Evolutionary conservation across 2,797 vertebrate genomes (phyloP).

Genomic region (Microctenopoma stevenorrisi): DNA sequence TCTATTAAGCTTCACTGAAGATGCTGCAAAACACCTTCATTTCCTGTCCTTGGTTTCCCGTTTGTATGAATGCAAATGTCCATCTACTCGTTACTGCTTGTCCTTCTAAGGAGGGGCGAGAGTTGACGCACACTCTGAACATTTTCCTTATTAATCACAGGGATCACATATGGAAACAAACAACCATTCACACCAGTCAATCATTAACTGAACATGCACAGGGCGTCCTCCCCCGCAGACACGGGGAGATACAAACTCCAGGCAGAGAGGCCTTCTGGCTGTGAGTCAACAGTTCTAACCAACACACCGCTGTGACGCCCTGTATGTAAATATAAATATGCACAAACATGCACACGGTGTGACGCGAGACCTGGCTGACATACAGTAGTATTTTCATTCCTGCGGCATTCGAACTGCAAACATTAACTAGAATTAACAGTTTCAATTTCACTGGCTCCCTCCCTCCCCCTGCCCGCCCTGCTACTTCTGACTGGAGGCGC

Average conservation of each 20-base stretch:
- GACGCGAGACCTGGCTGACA: constrained; percentile 33
- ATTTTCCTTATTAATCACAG: too few species aligned
- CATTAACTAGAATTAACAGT: constrained; percentile 48
- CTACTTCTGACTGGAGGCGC: constrained; percentile 59
- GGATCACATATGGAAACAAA: too few species aligned
- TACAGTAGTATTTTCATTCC: constrained; percentile 32
- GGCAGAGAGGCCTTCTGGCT: too few species aligned
- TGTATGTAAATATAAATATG: constrained; percentile 3
- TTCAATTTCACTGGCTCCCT: constrained; percentile 60
- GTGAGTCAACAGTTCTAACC: too few species aligned
- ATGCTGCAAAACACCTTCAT: neutral
- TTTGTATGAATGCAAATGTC: neutral
- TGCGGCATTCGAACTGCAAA: constrained; percentile 52
- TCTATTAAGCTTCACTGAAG: constrained; percentile 14
- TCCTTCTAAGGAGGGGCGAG: neutral
- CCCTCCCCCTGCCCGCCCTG: constrained; percentile 29
- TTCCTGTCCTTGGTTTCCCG: constrained; percentile 4
- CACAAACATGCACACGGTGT: constrained; percentile 1
- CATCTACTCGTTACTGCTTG: too few species aligned
- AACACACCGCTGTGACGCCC: neutral
- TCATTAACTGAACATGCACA: too few species aligned
- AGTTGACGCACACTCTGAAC: too few species aligned
- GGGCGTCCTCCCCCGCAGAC: too few species aligned
- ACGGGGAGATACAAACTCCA: too few species aligned
- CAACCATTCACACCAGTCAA: too few species aligned